These are phyloP conservation scores for Eudorcas thomsonii DNA, from an alignment of 2,113 vertebrate genomes.

Conservation along the genomic window DNA sequence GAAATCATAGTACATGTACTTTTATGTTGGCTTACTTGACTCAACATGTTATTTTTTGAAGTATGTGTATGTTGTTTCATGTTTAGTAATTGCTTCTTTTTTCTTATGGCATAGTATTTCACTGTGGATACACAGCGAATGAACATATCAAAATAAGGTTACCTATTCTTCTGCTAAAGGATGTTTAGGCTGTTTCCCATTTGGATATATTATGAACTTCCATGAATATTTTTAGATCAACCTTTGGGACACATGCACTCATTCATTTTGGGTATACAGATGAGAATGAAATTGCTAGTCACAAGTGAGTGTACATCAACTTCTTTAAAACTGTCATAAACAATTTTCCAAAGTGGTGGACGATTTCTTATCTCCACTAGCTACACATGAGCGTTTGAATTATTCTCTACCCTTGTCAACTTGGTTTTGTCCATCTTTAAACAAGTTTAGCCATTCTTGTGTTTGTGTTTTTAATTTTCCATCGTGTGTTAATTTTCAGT, in stretches of 20 bases:
- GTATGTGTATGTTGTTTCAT: not conserved
- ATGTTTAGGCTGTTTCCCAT: not conserved
- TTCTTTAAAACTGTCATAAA: not conserved
- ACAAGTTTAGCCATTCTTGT: not conserved
- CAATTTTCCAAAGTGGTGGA: not conserved
- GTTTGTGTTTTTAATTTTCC: not conserved
- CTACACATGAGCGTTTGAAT: rapidly evolving
- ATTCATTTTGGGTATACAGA: not conserved
- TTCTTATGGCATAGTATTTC: not conserved
- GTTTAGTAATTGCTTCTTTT: not conserved
- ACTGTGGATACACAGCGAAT: not conserved
- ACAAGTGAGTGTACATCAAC: not conserved
- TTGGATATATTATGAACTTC: not conserved
- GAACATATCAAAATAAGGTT: not conserved
- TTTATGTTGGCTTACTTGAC: not conserved
- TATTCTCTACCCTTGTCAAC: not conserved
- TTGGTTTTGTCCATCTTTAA: not conserved
- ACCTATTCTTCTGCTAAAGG: not conserved
- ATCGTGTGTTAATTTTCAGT: not conserved
- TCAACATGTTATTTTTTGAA: not conserved
- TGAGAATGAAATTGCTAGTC: not conserved
- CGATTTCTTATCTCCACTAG: not conserved
- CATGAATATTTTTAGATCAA: not conserved
- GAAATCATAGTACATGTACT: not conserved
- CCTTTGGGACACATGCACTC: not conserved